Evolutionary conservation across 2,888 invertebrate species (phyloP), one percentile per base, ranked within the genome.

Genomic region (Plebejus anna): DNA sequence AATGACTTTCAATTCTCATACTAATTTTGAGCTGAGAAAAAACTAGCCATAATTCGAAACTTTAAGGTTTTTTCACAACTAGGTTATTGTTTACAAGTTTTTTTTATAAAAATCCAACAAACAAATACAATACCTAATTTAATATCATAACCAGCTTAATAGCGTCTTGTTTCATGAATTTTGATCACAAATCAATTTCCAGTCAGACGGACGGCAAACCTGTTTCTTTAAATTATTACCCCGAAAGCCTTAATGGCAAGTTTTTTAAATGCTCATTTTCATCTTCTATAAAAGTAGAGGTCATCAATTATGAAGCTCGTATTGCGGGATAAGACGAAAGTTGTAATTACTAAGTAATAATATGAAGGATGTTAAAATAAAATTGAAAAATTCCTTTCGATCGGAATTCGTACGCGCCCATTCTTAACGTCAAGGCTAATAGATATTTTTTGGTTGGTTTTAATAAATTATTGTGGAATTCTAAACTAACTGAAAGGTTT

Each of bases 141-240:
- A 66, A 16, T 9, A 66, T 66, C 32, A 32, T 36, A 32, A 66
- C 66, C 32, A 16, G 32, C 11, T 36, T 16, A 66, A 66, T 66
- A 22, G 1, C 32, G 36, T 13, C 32, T 32, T 66, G 4, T 32
- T 32, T 32, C 13, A 55, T 28, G 32, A 73, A 13, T 4, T 72
- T 72, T 51, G 47, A 55, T 73, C 28, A 55, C 73, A 73, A 73
- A 73, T 73, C 73, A 13, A 42, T 70, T 22, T 51, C 42, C 32
- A 7, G 73, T 72, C 47, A n/a, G 28, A 73, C 73, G 13, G 55
- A 11, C 28, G 51, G 22, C 73, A 73, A 73, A 73, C 73, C 73
- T 36, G 73, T 73, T 73, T 51, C 6, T 28, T 4, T 55, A 55
- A 73, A 73, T 73, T 51, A 72, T 22, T 72, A 73, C 16, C 55